Evolutionary conservation across 1,140 invertebrate species (phyloP), one percentile per base, ranked within the genome.

Genomic region (Heliothis subflexa): DNA sequence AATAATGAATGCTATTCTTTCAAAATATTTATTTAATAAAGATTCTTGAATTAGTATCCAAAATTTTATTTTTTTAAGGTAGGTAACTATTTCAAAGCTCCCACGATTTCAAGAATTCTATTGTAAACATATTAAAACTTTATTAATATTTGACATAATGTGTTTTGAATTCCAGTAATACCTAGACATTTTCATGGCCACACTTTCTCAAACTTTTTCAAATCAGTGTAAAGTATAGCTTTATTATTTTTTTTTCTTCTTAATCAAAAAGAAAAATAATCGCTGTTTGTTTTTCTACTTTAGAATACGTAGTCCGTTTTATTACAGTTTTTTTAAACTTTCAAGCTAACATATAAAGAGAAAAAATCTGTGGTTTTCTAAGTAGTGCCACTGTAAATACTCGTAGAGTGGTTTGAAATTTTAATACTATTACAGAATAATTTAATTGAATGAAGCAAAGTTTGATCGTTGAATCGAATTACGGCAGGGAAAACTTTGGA

Each of bases 381-480:
- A 47, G n/a, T 3, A n/a, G 3, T 4, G 16, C 16, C 10, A 11
- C 7, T 18, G 45, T 45, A 47, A 9, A 33, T 33, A 33, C 10
- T 13, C n/a, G 12, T 16, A 16, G 45, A 12, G 11, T 21, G 9
- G 1, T 14, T 10, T 55, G 10, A 16, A 55, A 10, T 16, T 54
- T 16, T 54, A 61, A 62, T 40, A 1, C 40, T 40, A 64, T 16
- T 47, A 12, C 5, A 64, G 10, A 45, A 16, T 45, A 47, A 45
- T 12, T 16, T 64, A 64, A 47, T 33, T 40, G 45, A 18, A 64
- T 18, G 61, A 21, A 18, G 10, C 61, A 45, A 47, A 64, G n/a
- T 64, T 64, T 47, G 61, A 64, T 64, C 61, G 61, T 64, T 64
- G 16, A 47, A 64, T 64, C 61, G 25, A 57, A 64, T 64, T 45